A percentile compares a stretch with the other conserved stretches of the same genome.
These are phyloP conservation scores for Willisornis vidua DNA, from an alignment of 2,113 vertebrate genomes.

Conservation along the genomic window DNA sequence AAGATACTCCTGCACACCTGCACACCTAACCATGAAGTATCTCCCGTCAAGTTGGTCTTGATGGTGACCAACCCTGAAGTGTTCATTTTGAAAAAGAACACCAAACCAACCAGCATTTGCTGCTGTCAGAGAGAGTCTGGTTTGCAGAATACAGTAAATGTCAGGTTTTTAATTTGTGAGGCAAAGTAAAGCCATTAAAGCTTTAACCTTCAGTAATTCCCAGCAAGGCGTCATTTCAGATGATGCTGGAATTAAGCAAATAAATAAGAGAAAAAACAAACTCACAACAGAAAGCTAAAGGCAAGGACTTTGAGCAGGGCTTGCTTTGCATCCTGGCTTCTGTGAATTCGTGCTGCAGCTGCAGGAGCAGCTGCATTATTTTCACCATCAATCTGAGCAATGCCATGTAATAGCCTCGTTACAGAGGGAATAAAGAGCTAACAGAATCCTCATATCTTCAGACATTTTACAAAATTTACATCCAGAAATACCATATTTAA, in stretches of 20 bases:
- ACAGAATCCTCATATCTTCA: constrained; percentile 29
- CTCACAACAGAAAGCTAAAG: neutral
- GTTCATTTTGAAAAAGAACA: neutral
- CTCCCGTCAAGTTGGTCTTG: neutral
- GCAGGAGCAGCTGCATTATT: constrained; percentile 64
- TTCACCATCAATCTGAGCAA: constrained; percentile 13
- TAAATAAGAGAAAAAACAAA: neutral
- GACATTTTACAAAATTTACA: constrained; percentile 15
- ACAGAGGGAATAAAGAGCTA: constrained; percentile 40
- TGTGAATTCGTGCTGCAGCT: constrained; percentile 51
- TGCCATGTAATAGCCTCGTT: constrained; percentile 50
- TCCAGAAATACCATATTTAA: constrained; percentile 60
- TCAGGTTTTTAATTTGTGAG: neutral
- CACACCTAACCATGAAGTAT: neutral
- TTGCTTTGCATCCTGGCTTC: constrained; percentile 26
- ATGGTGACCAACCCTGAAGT: neutral
- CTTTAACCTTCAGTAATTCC: constrained; percentile 7
- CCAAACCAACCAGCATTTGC: neutral
- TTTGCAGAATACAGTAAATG: neutral
- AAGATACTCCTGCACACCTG: neutral
- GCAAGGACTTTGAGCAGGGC: neutral
- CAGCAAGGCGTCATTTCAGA: neutral
- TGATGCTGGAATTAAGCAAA: constrained; percentile 33
- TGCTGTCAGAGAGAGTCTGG: neutral
- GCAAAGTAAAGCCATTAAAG: neutral